Conservation (phyloP, 2,113 vertebrate genomes). For the Campylomormyrus numenius region DNA sequence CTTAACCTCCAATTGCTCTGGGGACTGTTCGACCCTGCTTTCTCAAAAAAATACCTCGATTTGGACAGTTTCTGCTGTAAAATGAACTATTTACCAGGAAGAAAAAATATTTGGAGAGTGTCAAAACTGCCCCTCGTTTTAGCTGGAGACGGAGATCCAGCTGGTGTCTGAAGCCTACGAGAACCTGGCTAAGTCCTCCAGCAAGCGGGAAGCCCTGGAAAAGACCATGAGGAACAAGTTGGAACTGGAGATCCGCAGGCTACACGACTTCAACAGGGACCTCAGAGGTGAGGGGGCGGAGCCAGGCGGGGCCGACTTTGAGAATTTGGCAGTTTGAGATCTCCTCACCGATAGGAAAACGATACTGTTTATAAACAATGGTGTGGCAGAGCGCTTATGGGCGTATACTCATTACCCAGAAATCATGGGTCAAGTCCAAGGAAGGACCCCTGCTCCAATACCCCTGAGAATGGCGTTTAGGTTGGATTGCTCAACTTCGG, state of each 20-base stretch:
- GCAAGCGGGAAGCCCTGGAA: constrained; percentile 87
- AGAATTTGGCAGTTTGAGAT: neutral
- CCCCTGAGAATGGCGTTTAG: neutral
- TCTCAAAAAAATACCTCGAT: neutral
- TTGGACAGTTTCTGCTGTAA: neutral
- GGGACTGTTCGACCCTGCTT: neutral
- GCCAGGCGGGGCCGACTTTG: neutral
- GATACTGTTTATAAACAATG: constrained; percentile 1
- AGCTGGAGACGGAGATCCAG: constrained; percentile 97
- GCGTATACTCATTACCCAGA: neutral
- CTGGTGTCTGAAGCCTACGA: constrained; percentile 94
- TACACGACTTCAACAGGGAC: constrained; percentile 97
- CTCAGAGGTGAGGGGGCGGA: constrained; percentile 71
- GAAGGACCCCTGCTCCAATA: neutral
- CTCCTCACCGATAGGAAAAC: neutral
- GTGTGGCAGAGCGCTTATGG: neutral
- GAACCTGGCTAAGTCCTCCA: constrained; percentile 91
- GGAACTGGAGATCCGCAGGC: constrained; percentile 89
- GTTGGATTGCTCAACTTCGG: neutral
- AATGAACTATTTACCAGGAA: neutral
- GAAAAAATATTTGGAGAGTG: neutral
- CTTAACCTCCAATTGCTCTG: neutral
- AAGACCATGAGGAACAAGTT: constrained; percentile 98
- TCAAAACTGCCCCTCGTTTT: constrained; percentile 10
- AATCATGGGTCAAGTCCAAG: neutral